Percentiles rank a stretch among this genome's conserved stretches.
These are phyloP conservation scores for Pipistrellus kuhlii DNA, from an alignment of 2,797 vertebrate species.

Conservation along the genomic window DNA sequence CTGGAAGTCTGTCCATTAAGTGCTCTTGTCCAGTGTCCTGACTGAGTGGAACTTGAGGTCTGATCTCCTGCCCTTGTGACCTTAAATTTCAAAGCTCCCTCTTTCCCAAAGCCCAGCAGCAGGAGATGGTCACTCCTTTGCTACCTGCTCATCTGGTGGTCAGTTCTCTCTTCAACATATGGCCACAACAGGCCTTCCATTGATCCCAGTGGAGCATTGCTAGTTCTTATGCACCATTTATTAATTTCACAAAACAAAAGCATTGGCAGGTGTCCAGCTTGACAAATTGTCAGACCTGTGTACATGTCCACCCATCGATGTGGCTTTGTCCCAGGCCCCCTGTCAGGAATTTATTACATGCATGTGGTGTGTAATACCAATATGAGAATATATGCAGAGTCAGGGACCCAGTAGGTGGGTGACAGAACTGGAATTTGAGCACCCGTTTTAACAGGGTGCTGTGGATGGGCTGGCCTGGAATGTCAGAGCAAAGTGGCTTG, in stretches of 20 bases:
- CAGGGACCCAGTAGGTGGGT: no score
- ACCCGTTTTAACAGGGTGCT: not conserved
- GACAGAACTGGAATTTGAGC: not conserved
- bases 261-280: not conserved
- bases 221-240: not conserved
- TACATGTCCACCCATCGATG: accelerated
- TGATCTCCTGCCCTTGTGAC: not conserved
- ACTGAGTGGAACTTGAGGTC: not conserved
- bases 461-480: not conserved
- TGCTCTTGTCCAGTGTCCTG: not conserved
- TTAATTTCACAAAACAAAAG: not conserved
- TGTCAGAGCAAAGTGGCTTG: not conserved
- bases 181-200: accelerated
- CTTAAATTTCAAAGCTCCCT: not conserved
- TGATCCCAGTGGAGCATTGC: not conserved
- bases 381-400: not conserved
- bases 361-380: not conserved
- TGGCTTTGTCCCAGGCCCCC: not conserved
- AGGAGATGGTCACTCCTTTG: not conserved
- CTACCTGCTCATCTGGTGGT: not conserved
- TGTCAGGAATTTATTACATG: accelerated
- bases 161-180: not conserved
- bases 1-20: not conserved
- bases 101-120: not conserved
- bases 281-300: not conserved